Percentiles rank a stretch among this genome's conserved stretches.
Evolutionary conservation across 2,113 vertebrate species (phyloP).

Genomic region (Oryzias melastigma): DNA sequence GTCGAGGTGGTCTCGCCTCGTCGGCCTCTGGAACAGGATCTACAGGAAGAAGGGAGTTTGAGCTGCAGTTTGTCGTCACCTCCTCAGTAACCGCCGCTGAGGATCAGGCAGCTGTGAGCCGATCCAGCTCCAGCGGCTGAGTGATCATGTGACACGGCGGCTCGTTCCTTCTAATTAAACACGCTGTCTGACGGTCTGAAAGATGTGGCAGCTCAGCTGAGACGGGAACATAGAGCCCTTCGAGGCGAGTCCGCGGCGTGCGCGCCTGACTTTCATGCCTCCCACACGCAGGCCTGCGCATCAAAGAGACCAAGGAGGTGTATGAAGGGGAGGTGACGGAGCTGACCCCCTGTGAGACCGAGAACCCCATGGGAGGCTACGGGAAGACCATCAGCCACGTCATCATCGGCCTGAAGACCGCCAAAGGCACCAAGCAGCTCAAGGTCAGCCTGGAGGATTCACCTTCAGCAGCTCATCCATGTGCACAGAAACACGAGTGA

Average conservation of each 20-base stretch:
- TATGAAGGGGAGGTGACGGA: conserved; percentile 99
- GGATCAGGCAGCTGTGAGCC: conserved; percentile 53
- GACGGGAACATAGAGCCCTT: conserved; percentile 41
- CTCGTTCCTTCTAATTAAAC: conserved; percentile 31
- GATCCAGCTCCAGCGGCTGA: conserved; percentile 6
- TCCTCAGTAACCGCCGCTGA: conserved; percentile 58
- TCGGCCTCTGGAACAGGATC: conserved; percentile 34
- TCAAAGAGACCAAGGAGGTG: conserved; percentile 99
- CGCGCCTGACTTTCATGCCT: conserved; percentile 34
- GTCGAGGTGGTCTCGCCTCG: conserved; percentile 54
- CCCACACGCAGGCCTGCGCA: conserved; percentile 84
- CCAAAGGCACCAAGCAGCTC: conserved; percentile 96
- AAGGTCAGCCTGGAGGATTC: conserved; percentile 78
- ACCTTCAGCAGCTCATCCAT: not conserved
- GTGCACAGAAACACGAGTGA: not conserved
- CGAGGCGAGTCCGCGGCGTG: conserved; percentile 58
- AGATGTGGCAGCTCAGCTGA: conserved; percentile 16
- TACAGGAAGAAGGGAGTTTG: conserved; percentile 8
- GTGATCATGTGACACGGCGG: conserved; percentile 44
- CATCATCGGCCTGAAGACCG: conserved; percentile 96
- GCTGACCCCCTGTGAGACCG: conserved; percentile 95
- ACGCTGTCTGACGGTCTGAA: conserved; percentile 1
- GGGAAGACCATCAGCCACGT: conserved; percentile 98
- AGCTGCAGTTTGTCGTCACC: conserved; percentile 76
- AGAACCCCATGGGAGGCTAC: conserved; percentile 98